Evolutionary conservation across 2,113 vertebrate species (phyloP), one percentile per base, ranked within the genome.

Genomic region (Lanius collurio): DNA sequence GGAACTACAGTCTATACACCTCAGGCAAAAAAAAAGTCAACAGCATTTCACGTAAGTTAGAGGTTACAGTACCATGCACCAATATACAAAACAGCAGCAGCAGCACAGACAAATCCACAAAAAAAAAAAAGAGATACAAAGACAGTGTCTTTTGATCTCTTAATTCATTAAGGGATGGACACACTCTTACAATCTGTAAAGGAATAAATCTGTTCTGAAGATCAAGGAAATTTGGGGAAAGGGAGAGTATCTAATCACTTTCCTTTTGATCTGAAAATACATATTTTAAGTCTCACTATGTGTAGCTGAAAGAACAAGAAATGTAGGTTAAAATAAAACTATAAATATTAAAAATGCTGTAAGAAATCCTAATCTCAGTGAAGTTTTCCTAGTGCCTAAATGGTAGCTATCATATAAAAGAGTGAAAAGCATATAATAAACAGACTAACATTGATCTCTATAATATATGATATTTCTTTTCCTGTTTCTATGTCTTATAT

Each of bases 241-340:
- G 49, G 12, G 53, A 55, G 31, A 89, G 23, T 55, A 87, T 44
- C 59, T 77, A 62, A 80, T 70, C 2, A 35, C 64, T 94, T 91
- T 87, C 44, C 49, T 79, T 96, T 87, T 94, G 65, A 84, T 84
- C 77, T 91, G 78, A 95, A 91, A 95, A 90, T 28, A 47, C 7
- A 12, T 39, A 44, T 80, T 69, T 96, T 70, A 71, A 74, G 23
- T 39, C 69, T 68, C 37, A 73, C 42, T 76, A 14, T 16, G 9
- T 49, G n/a, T 6, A 84, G 47, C 23, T 82, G 56, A 87, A 94
- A 84, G 46, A 82, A 83, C 14, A 73, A 69, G 46, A 91, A 78
- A 49, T 53, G 5, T 84, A 95, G n/a, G 62, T 69, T 65, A 82
- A 93, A 94, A 91, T 62, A 76, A 80, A 76, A 64, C 41, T 22